These are phyloP conservation scores for Danio rerio DNA, from an alignment of 2,113 vertebrate genomes.

Conservation along the genomic window DNA sequence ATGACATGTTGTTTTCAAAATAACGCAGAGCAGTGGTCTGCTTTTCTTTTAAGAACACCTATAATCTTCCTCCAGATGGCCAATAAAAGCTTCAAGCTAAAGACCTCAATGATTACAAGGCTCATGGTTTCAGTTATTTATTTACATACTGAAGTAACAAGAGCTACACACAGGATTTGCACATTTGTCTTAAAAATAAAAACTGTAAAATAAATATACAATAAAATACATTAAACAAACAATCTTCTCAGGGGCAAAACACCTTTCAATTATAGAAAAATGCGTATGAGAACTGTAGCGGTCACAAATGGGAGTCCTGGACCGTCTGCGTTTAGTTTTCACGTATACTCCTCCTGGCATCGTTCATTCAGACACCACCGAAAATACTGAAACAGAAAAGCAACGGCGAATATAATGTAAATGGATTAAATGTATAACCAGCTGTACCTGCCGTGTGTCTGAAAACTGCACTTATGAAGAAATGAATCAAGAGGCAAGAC, in stretches of 20 bases:
- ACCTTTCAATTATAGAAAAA: slow-evolving; percentile 6
- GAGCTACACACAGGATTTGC: slow-evolving; percentile 66
- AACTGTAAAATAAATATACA: slow-evolving; percentile 75
- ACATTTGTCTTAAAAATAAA: slow-evolving; percentile 55
- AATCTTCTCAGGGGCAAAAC: slow-evolving; percentile 30
- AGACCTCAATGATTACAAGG: background rate
- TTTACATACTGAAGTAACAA: slow-evolving; percentile 73
- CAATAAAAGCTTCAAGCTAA: background rate
- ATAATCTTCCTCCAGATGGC: background rate
- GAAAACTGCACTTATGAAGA: slow-evolving; percentile 12
- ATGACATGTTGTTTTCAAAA: background rate
- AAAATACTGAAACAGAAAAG: slow-evolving; percentile 31
- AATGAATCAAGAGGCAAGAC: slow-evolving; percentile 44
- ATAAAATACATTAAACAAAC: slow-evolving; percentile 62
- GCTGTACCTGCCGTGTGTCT: slow-evolving; percentile 38
- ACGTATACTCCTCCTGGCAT: background rate
- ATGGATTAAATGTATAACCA: slow-evolving; percentile 33
- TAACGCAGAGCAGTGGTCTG: background rate
- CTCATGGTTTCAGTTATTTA: slow-evolving; percentile 65
- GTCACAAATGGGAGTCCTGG: background rate
- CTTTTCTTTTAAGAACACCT: background rate
- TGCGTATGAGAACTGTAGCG: background rate
- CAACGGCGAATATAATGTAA: slow-evolving; percentile 26
- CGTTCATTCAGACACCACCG: background rate
- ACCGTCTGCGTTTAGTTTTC: background rate